Base-by-base conservation (phyloP, 64 coral and sea anemone genomes). In the Stichodactyla mertensii region DNA sequence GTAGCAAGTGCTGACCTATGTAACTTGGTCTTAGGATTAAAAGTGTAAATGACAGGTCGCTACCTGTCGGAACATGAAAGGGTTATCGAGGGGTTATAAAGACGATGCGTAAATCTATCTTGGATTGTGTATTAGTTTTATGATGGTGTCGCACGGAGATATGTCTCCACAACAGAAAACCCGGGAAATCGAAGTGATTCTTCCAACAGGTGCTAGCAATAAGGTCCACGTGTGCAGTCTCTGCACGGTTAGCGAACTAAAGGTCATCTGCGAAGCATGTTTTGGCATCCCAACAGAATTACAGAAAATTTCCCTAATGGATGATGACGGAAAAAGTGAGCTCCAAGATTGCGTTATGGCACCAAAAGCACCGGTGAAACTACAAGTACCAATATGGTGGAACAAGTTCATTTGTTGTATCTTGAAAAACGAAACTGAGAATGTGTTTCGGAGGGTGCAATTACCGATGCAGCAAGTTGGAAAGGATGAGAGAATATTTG, bases 331-430 rank as follows among this genome's bases (percentile, higher is more conserved):
- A 1, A 19, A 52, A 9, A 19, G 15, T 53, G 91, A 90, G 27
- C 85, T 97, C 9, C 84, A 80, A 84, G 71, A 93, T 69, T 93
- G 88, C 79, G 53, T 87, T 31, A 82, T 89, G 19, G 62, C 64
- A 36, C 54, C 61, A 1, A 74, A 52, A 19, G 69, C 87, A 53
- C 61, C 88, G 2, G 51, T 97, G 51, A 64, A 77, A 20, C 59
- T 97, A 36, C 71, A 89, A 27, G 94, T 97, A 54, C 94, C 94
- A 11, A 87, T 97, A 57, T 97, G 94, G 91, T 97, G 94, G 94
- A 87, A 87, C 28, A 97, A 97, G 77, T 93, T 92, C 78, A 87
- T 97, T 87, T 92, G 91, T 52, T 88, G 88, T 80, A 82, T 78
- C 24, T 89, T 97, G 82, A 87, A 88, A 22, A 89, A 87, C 89